Base-by-base conservation (phyloP, 1,140 invertebrate species). In the Kradibia gibbosae region DNA sequence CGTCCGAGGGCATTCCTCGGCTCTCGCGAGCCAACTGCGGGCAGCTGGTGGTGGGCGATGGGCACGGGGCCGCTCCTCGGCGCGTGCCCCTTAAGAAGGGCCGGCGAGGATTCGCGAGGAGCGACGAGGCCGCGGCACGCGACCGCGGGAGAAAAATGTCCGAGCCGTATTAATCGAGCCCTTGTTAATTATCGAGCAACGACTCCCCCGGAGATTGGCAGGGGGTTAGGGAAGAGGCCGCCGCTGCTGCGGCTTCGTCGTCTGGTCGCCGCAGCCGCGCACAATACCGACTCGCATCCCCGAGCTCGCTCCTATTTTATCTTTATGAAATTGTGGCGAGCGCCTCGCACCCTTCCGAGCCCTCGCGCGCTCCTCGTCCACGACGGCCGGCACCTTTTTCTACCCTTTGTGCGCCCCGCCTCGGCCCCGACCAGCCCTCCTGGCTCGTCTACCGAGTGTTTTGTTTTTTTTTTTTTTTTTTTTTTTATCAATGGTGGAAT, bases 141-240 rank as follows among this genome's bases (percentile, higher is more conserved):
- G 20, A 22, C 39, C 55, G 34, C 48, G 48, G n/a, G 48, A 28
- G 73, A 57, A 60, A 75, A 70, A 82, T 72, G 57, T 65, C 55
- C 78, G 78, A 82, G 78, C 62, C 78, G 78, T 78, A 78, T 82
- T 82, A 82, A 82, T 82, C 36, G 70, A 73, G 72, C 28, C 45
- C 71, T 79, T 83, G 80, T 82, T 82, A 82, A 78, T 78, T 74
- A 60, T 11, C 62, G 8, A 20, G 17, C 11, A 45, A 55, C 45
- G 71, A 55, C n/a, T 53, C 22, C n/a, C 39, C n/a, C 5, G 39
- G 20, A 22, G n/a, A 70, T 67, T 42, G 70, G 42, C 31, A 22
- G 20, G 39, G 20, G 39, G n/a, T 42, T 67, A n/a, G 70, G 42
- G 28, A 22, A 8, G 20, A 34, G n/a, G 62, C 34, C 22, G 62